Evolutionary conservation across 2,797 vertebrate genomes (phyloP).

Genomic region (Hyperoplus immaculatus): DNA sequence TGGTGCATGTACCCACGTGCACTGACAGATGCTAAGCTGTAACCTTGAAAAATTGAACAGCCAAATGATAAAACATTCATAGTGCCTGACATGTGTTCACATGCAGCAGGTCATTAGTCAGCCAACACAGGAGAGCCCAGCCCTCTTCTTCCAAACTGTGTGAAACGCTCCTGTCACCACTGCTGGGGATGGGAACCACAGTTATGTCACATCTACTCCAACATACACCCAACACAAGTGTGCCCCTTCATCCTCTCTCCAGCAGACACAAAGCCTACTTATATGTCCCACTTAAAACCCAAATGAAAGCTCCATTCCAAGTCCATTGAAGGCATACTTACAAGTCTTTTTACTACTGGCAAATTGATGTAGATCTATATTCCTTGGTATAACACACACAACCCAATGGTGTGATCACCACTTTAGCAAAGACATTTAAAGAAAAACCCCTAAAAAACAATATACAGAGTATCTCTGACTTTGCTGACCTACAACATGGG

Average conservation of each 20-base stretch:
- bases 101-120: conserved; percentile 47
- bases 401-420: neutral
- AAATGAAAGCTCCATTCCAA: neutral
- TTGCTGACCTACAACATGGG: neutral
- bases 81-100: conserved; percentile 43
- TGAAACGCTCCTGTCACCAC: conserved; percentile 29
- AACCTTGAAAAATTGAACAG: conserved; percentile 54
- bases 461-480: neutral
- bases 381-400: neutral
- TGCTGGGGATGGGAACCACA: conserved; percentile 35
- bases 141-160: conserved; percentile 19
- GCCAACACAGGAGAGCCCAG: conserved; percentile 32
- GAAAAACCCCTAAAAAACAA: neutral
- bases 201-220: conserved; percentile 11
- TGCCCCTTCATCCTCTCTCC: neutral
- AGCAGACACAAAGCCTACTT: neutral
- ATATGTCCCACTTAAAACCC: conserved; percentile 1
- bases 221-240: conserved; percentile 11
- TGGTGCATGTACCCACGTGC: neutral
- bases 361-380: neutral
- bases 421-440: conserved; percentile 1
- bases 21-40: conserved; percentile 19
- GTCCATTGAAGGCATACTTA: neutral
- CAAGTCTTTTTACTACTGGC: neutral
- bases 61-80: conserved; percentile 50